Base-by-base conservation (phyloP, 2,888 invertebrate genomes). In the Microctonus aethiopoides region DNA sequence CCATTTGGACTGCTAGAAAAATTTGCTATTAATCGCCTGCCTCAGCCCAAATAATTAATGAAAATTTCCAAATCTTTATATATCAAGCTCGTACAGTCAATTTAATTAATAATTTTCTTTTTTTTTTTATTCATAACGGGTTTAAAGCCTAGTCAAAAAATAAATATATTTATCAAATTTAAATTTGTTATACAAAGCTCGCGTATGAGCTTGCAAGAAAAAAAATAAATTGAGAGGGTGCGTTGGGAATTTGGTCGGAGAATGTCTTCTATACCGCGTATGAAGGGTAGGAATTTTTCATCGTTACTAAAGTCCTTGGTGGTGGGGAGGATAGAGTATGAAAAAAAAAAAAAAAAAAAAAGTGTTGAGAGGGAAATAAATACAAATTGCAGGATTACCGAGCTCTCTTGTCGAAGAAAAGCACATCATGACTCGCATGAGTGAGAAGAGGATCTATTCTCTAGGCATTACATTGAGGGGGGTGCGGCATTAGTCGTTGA, bases 361-460 rank as follows among this genome's bases (percentile, higher is more conserved):
- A 76, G 77, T 75, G 79, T 78, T 78, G 75, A 77, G 78, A 74
- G 75, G 83, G 80, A 81, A 85, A 86, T 86, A 86, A 86, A 86
- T 86, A 86, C 85, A 86, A 86, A 86, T 86, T 86, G 86, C 83
- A 46, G 84, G 85, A 85, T 86, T 86, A 86, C 83, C 81, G 77
- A 78, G 79, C 78, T 82, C 72, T 67, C 60, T 36, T 67, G 51
- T 67, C 59, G 54, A 63, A 34, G 62, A 57, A 32, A 57, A 46
- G 52, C 66, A 59, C 60, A 41, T 69, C 73, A 70, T 70, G 62
- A 68, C 62, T 70, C 67, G 71, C 67, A 70, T 71, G 68, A 65
- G 56, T 62, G 46, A 34, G 54, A 61, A 57, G 67, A 61, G 76
- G 80, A 83, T 82, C 77, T 76, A 81, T 81, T 82, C 80, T 80